Conservation (phyloP, 2,797 vertebrate genomes). For the Schizopygopsis pylzovi region DNA sequence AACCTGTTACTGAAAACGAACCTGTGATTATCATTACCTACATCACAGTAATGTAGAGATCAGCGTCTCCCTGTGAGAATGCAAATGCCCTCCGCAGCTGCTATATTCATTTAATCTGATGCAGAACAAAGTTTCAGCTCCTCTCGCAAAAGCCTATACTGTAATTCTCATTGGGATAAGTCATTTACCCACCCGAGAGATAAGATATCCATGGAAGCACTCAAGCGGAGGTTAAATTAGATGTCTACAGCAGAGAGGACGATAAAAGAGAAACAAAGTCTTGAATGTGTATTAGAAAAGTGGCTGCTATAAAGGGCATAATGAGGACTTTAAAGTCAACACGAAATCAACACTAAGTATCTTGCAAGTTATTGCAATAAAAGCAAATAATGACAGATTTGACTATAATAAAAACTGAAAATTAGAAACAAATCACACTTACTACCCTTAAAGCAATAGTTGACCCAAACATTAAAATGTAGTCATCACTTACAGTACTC, state of each 20-base stretch:
- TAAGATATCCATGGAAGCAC: slow-evolving; percentile 43
- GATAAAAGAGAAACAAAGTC: slow-evolving; percentile 43
- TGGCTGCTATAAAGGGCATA: slow-evolving; percentile 21
- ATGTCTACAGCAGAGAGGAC: slow-evolving; percentile 29
- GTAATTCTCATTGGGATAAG: slow-evolving; percentile 23
- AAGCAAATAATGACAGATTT: background rate
- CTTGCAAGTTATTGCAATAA: background rate
- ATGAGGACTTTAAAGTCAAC: slow-evolving; percentile 5
- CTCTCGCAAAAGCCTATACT: slow-evolving; percentile 48
- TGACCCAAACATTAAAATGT: background rate
- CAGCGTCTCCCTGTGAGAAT: slow-evolving; percentile 61
- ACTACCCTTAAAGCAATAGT: background rate
- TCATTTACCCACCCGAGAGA: slow-evolving; percentile 35
- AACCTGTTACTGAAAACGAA: slow-evolving; percentile 60
- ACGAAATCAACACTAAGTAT: background rate
- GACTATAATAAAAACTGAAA: background rate
- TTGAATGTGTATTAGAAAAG: slow-evolving; percentile 43
- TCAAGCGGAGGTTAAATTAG: slow-evolving; percentile 20
- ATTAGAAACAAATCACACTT: slow-evolving; percentile 6
- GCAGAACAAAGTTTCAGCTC: slow-evolving; percentile 41
- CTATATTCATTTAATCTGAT: slow-evolving; percentile 21
- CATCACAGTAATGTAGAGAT: slow-evolving; percentile 65
- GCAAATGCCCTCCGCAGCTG: slow-evolving; percentile 71
- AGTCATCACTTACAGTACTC: background rate
- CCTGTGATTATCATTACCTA: slow-evolving; percentile 72